Base-by-base conservation (phyloP, 2,113 vertebrate species). In the Chaenogobius annularis region DNA sequence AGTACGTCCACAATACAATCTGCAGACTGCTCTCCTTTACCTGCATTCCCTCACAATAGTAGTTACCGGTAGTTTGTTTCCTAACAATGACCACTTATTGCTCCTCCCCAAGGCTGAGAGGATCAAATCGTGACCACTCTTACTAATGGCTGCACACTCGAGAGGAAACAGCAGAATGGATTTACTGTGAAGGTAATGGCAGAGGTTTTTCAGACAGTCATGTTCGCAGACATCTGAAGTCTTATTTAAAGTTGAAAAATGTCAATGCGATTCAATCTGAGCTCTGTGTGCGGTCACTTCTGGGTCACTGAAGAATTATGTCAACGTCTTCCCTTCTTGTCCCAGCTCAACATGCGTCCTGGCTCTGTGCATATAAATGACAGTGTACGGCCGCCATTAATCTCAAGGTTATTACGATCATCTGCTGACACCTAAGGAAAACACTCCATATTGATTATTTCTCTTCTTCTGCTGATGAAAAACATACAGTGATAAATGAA, bases 21-120 rank as follows among this genome's bases (percentile, higher is more conserved):
- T 14, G 4, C 47, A 47, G 47, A 26, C 20, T 55, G 10, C 48
- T 66, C 55, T 72, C 47, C 69, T 35, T 68, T 47, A 69, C 66
- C 64, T 64, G 54, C 23, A 84, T 64, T 23, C 66, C 69, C 66
- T 69, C 15, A 44, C 20, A 65, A 82, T 58, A 10, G 4, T 40
- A 43, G 22, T 63, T 19, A 20, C 70, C 10, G 70, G 65, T 70
- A 79, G 80, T 86, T n/a, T 73, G 71, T 81, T 75, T 12, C 7
- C 55, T 40, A 58, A 81, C 79, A 77, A 90, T 70, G 78, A 70
- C 73, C 3, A 50, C 47, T 73, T 59, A 76, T 85, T 73, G 64
- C 44, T 64, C 66, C 37, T 58, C 40, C 61, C 63, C n/a, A 20
- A 54, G 63, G 46, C 47, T 22, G 43, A 78, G 70, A 55, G 70